These are phyloP conservation scores for Campylomormyrus numenius DNA, from an alignment of 2,113 vertebrate genomes.

Conservation along the genomic window DNA sequence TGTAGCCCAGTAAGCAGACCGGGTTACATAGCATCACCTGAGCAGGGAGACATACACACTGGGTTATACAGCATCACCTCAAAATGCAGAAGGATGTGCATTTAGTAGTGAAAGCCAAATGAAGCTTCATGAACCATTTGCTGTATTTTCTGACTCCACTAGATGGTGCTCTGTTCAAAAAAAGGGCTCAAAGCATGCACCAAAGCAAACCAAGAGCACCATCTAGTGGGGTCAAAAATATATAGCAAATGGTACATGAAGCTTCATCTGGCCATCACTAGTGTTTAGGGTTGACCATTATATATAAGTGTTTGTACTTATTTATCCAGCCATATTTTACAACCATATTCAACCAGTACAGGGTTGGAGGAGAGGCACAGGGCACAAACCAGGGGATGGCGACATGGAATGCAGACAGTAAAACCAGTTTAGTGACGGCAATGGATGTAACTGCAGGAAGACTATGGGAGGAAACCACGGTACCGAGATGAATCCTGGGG, in stretches of 20 bases:
- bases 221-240: no score
- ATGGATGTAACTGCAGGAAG: not conserved
- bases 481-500: not conserved
- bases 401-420: not conserved
- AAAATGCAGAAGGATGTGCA: not conserved
- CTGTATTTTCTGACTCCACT: no score
- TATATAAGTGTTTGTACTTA: not conserved
- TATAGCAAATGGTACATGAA: no score
- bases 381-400: not conserved
- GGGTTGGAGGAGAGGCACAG: not conserved
- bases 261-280: no score
- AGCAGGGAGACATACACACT: not conserved
- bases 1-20: constrained; percentile 78
- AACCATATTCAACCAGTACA: not conserved
- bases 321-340: not conserved
- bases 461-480: not conserved
- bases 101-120: no score
- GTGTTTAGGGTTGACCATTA: not conserved
- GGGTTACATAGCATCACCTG: constrained; percentile 93
- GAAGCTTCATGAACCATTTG: no score
- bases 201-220: no score
- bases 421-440: not conserved
- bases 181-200: not conserved
- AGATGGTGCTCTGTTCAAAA: not conserved
- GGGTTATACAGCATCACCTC: constrained; percentile 92